These are phyloP conservation scores for Epinotia nisella DNA, from an alignment of 2,888 invertebrate species.

Conservation along the genomic window DNA sequence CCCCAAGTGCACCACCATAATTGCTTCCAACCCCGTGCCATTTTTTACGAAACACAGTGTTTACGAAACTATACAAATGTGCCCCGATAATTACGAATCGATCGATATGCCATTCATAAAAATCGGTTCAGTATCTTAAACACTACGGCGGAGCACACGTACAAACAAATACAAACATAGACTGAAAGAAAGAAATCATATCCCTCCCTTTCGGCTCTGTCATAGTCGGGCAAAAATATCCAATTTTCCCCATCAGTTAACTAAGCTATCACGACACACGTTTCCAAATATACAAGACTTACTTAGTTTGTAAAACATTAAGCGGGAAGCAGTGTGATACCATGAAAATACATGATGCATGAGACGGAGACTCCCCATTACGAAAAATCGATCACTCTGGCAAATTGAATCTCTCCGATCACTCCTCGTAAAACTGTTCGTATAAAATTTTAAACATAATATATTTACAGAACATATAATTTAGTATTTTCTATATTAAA, in stretches of 20 bases:
- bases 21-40: not conserved
- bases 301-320: not conserved
- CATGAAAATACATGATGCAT: not conserved
- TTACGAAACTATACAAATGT: no score
- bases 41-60: not conserved
- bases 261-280: not conserved
- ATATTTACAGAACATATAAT: conserved; percentile 33
- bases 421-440: conserved; percentile 18
- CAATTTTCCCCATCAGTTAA: no score
- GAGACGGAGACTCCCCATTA: conserved; percentile 1
- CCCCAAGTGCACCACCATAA: not conserved
- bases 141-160: no score
- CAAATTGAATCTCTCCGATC: conserved; percentile 27
- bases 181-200: no score
- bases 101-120: no score
- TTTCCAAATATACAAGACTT: not conserved
- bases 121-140: no score
- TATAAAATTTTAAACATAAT: conserved; percentile 29
- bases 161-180: no score
- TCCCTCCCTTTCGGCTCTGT: no score
- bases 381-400: conserved; percentile 27
- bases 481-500: conserved; percentile 17
- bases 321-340: not conserved
- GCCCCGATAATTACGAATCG: no score
- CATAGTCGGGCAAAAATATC: no score